Percentiles rank a stretch among this genome's conserved stretches.
phyloP scores from a whole-genome alignment of 2,888 invertebrate genomes.

The Drosophila meridionalis region DNA sequence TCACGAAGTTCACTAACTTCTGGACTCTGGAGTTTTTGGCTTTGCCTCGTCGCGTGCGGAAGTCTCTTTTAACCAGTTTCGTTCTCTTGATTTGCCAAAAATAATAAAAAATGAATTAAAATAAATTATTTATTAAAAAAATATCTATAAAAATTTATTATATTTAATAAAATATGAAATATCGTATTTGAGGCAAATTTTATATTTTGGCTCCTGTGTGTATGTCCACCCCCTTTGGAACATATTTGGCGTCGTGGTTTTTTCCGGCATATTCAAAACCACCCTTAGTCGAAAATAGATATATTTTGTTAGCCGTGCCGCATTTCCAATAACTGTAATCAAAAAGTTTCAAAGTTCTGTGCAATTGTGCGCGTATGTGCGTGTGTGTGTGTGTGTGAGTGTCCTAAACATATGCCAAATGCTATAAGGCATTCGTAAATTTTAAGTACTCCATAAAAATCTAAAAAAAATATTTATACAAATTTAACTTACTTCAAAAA shows the following conservation, averaged over 20 bases:
- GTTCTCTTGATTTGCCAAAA: neutral
- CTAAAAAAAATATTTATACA: slow-evolving; percentile 1
- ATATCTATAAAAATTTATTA: neutral
- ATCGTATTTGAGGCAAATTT: neutral
- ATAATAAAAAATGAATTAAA: neutral
- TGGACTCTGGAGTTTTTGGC: slow-evolving; percentile 73
- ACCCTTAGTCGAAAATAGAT: slow-evolving; percentile 47
- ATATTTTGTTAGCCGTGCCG: slow-evolving; percentile 22
- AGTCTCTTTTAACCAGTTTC: slow-evolving; percentile 40
- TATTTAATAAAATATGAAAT: neutral
- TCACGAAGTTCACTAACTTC: slow-evolving; percentile 79
- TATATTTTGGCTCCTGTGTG: slow-evolving; percentile 40
- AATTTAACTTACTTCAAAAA: slow-evolving; percentile 19
- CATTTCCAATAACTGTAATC: slow-evolving; percentile 54
- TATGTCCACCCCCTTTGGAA: slow-evolving; percentile 63
- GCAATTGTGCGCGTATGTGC: neutral
- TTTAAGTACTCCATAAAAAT: slow-evolving; percentile 4
- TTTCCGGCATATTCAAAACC: slow-evolving; percentile 55
- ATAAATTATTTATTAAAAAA: neutral
- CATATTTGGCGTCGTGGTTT: slow-evolving; percentile 47
- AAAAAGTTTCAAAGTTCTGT: slow-evolving; percentile 16
- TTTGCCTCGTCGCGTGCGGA: slow-evolving; percentile 72
- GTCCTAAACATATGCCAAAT: slow-evolving; percentile 5
- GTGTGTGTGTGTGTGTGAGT: neutral
- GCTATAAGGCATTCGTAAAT: slow-evolving; percentile 2